Conservation (phyloP, 2,113 vertebrate species). For the Promerops cafer region DNA sequence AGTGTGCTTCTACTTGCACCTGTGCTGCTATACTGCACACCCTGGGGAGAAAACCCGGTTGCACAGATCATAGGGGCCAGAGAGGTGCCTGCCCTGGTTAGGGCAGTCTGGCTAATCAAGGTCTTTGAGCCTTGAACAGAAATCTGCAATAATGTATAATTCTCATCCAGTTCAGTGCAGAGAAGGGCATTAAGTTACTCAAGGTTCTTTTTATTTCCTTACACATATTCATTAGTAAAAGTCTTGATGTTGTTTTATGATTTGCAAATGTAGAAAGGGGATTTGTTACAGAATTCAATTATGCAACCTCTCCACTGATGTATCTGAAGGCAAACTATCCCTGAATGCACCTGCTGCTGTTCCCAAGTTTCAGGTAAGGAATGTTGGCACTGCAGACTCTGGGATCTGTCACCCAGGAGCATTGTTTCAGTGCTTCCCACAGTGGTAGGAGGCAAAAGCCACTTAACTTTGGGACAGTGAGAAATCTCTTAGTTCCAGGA, state of each 20-base stretch:
- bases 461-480: neutral
- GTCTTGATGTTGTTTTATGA: neutral
- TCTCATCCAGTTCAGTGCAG: neutral
- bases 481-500: neutral
- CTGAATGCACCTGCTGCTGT: neutral
- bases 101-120: neutral
- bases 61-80: neutral
- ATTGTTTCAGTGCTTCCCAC: neutral
- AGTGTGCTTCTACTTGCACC: neutral
- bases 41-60: neutral
- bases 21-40: accelerated
- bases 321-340: neutral
- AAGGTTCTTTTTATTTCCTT: neutral
- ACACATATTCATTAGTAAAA: neutral
- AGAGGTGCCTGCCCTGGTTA: neutral
- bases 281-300: neutral
- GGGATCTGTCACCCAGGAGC: neutral
- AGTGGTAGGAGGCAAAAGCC: neutral
- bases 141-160: neutral
- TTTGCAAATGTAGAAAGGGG: neutral
- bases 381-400: accelerated
- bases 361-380: neutral
- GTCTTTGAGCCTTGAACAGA: neutral
- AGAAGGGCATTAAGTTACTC: neutral
- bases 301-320: neutral